Base-by-base conservation (phyloP, 2,888 invertebrate species). In the Nomada fabriciana region DNA sequence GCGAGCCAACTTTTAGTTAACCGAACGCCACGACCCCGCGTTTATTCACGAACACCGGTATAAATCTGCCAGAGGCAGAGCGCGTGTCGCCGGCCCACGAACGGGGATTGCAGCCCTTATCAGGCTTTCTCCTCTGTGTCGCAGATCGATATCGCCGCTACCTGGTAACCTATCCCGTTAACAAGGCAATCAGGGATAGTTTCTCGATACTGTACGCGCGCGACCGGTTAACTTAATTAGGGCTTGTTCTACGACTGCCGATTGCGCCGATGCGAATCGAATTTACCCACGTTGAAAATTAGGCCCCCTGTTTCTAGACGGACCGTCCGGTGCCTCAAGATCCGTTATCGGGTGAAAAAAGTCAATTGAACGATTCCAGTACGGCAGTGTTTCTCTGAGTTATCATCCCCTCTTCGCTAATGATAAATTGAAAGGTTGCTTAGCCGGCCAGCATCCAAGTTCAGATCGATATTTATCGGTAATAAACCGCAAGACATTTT, bases 181-280 rank as follows among this genome's bases (percentile, higher is more conserved):
- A 92, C 92, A 92, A 92, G 92, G 90, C 92, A 93, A 93, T 92
- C 93, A 92, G 91, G 90, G 89, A 90, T 92, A 92, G 92, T 92
- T 93, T 90, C 92, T 92, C 91, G 90, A 90, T 90, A 90, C 90
- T 88, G 84, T 87, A 86, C 85, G 85, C 89, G 85, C 83, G 84
- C 88, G 80, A 75, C 78, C 90, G 91, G 90, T 91, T 93, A 92
- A 93, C 92, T 93, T 93, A 93, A 93, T 93, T 93, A 93, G 92
- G 90, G 91, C 90, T 91, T 91, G 92, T 91, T 92, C 92, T 88
- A 89, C 90, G 91, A 90, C 89, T 91, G 90, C 88, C 90, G 89
- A 91, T 90, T 89, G 89, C 89, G 88, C 82, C 82, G 80, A 89
- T 83, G 85, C 84, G 86, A 90, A 88, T 90, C 85, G 87, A 86